Evolutionary conservation across 2,797 vertebrate genomes (phyloP).

Genomic region (Pantherophis vulpinus): DNA sequence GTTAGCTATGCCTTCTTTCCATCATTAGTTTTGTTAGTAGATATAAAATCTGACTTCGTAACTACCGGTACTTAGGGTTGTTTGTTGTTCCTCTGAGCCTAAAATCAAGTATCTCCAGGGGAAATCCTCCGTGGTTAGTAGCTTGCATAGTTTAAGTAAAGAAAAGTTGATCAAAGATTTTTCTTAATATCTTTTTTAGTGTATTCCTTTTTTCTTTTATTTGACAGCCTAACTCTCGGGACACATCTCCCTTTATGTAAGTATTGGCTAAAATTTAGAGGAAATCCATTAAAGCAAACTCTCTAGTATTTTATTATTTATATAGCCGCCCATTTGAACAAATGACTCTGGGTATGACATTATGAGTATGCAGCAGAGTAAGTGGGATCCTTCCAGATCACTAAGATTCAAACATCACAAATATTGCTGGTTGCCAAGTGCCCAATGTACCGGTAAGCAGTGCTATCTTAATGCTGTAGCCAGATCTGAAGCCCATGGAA

Average conservation of each 20-base stretch:
- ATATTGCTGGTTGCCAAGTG: not conserved
- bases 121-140: not conserved
- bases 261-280: constrained; percentile 60
- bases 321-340: not conserved
- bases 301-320: not conserved
- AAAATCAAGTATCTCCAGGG: not conserved
- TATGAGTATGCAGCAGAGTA: too few relatives aligned
- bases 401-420: not conserved
- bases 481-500: not conserved
- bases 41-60: not conserved
- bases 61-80: too few relatives aligned
- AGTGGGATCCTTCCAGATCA: too few relatives aligned
- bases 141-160: not conserved
- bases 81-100: not conserved
- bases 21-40: not conserved
- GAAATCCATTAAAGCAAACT: not conserved
- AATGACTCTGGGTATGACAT: not conserved
- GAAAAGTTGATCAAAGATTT: not conserved
- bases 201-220: constrained; percentile 34
- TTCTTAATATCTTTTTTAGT: not conserved
- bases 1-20: not conserved
- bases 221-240: constrained; percentile 77
- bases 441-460: not conserved
- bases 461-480: not conserved
- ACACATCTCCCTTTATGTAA: constrained; percentile 91